Base-by-base conservation (phyloP, 2,888 invertebrate genomes). In the Ctenicera cuprea region DNA sequence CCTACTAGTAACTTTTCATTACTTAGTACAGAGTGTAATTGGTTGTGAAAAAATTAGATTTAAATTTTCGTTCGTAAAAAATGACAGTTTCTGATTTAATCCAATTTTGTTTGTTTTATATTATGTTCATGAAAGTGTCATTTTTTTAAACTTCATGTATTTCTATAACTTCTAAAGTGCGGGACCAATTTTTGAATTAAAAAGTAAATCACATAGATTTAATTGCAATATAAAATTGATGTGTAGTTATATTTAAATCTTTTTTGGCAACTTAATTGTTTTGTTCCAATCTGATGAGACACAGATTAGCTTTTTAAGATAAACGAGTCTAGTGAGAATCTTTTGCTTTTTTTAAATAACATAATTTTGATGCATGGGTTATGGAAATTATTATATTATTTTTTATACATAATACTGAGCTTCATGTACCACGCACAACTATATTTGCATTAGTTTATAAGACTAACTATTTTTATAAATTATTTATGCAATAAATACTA, bases 231-330 rank as follows among this genome's bases (percentile, higher is more conserved):
- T 26, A 22, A 22, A 38, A 22, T 14, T 20, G 33, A 26, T 43
- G 30, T 14, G 43, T 41, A 26, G 37, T 8, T 12, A n/a, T 11
- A 38, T 26, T 26, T 26, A 26, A 26, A 26, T 33, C 33, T 14
- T 1, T 12, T 14, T 14, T 43, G 3, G 8, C 8, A 14, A 43
- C n/a, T 4, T 43, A 5, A 7, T 43, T 30, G 12, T 52, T 66
- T 71, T 73, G 73, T 73, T 73, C 73, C 73, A 73, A 73, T 63
- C 69, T 73, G 73, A 64, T 73, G 73, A 73, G 59, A 73, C 73
- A 73, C 68, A 8, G 50, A 72, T 45, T 62, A 61, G 48, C 26
- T 52, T 52, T 22, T 11, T 52, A 52, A 52, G 26, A 52, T 4
- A 30, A 38, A 20, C 9, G 26, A 33, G 7, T 38, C 38, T 22